Evolutionary conservation across 2,888 invertebrate species (phyloP), one percentile per base, ranked within the genome.

Genomic region (Chymomyza procnemis): DNA sequence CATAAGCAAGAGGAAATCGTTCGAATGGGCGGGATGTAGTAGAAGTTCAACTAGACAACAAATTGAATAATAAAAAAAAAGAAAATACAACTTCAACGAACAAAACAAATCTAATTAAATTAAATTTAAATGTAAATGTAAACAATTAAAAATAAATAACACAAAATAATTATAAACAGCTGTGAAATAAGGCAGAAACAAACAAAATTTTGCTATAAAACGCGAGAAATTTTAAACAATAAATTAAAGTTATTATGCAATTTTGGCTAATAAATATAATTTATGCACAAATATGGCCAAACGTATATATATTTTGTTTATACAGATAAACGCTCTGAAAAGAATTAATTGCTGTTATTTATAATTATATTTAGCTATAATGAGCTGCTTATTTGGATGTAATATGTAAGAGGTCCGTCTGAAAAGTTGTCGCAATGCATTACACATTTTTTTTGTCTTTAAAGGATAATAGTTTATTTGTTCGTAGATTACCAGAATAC

Each of bases 51-150:
- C 67, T 67, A 57, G 12, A 12, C 34, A 41, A 12, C 34, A 41
- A 41, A n/a, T n/a, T n/a, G n/a, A 26, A 26, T 5, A 26, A 6
- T 26, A 0, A 5, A 70, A 60, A 48, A 62, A 66, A 18, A 18
- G 61, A 47, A 57, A n/a, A n/a, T n/a, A n/a, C n/a, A n/a, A n/a
- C n/a, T n/a, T n/a, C 67, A 71, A 69, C 77, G 83, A 80, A 62
- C 83, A 66, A 74, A 74, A 80, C 78, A 73, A 78, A 80, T 80
- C 86, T 83, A 81, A 81, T 81, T 83, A 76, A 81, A 81, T 81
- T 81, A 83, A 83, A 76, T 74, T 74, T 78, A 85, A 85, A 78
- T 86, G 83, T 81, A 83, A 83, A 76, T 74, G 76, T 78, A 85
- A 85, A 78, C 80, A 85, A 75, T 26, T 26, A 69, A 71, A 67